Percentiles rank a stretch among this genome's conserved stretches.
These are phyloP conservation scores for Cancer borealis DNA, from an alignment of 2,888 invertebrate genomes.

Conservation along the genomic window DNA sequence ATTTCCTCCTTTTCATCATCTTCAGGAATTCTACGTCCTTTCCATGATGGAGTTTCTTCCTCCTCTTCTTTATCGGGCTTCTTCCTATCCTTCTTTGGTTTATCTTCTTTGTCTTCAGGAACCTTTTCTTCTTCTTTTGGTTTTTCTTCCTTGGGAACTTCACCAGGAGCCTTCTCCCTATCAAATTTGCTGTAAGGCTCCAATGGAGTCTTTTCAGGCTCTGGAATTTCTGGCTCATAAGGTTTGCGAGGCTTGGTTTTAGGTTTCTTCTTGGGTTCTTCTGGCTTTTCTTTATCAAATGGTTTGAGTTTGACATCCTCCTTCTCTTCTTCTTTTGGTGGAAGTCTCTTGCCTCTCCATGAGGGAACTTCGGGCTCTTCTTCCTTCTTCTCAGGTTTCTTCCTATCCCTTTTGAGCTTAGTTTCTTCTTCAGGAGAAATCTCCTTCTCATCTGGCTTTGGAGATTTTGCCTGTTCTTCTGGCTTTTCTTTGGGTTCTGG, in stretches of 20 bases:
- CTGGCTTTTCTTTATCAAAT: conserved; percentile 69
- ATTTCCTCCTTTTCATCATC: conserved; percentile 70
- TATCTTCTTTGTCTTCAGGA: conserved; percentile 43
- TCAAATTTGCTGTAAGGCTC: conserved; percentile 62
- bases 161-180: conserved; percentile 42
- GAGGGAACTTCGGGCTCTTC: conserved; percentile 61
- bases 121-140: conserved; percentile 42
- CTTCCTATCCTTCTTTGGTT: conserved; percentile 52
- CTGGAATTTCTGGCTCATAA: conserved; percentile 66
- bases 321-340: conserved; percentile 59
- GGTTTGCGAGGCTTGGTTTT: conserved; percentile 58
- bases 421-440: conserved; percentile 20
- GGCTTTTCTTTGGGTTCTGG: conserved; percentile 53
- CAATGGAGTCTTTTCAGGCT: conserved; percentile 61
- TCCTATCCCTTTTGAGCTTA: conserved; percentile 42
- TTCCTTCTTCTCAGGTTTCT: conserved; percentile 63
- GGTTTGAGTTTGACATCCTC: conserved; percentile 69
- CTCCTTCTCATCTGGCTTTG: conserved; percentile 42
- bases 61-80: conserved; percentile 65
- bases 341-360: conserved; percentile 58
- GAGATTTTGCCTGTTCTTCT: conserved; percentile 22
- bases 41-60: conserved; percentile 61
- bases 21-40: conserved; percentile 58
- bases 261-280: conserved; percentile 50
- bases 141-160: conserved; percentile 22